Conservation (phyloP, 2,888 invertebrate genomes). For the Catotricha subobsoleta region DNA sequence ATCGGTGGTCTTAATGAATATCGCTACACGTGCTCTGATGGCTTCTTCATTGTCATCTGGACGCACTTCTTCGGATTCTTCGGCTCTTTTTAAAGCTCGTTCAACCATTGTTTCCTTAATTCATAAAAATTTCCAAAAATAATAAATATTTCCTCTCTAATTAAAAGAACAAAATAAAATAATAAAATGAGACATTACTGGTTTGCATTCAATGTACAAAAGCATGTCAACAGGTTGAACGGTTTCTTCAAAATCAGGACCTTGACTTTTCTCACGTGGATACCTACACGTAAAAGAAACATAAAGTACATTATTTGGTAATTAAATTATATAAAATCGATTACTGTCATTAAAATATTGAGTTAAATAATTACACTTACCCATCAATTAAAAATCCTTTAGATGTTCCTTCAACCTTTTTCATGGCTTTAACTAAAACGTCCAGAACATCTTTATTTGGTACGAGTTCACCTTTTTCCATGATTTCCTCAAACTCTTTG, state of each 20-base stretch:
- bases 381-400: constrained; percentile 86
- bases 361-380: constrained; percentile 12
- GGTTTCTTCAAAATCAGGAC: constrained; percentile 59
- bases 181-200: constrained; percentile 29
- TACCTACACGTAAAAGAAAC: constrained; percentile 41
- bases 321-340: constrained; percentile 2
- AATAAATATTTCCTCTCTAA: background rate
- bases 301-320: no score
- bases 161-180: no score
- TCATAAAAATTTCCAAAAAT: background rate
- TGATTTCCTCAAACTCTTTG: constrained; percentile 61
- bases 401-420: constrained; percentile 35
- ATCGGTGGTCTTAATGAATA: constrained; percentile 76
- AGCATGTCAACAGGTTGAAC: constrained; percentile 50
- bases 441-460: constrained; percentile 76
- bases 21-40: constrained; percentile 74
- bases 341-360: background rate
- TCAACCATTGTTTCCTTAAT: constrained; percentile 44
- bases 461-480: constrained; percentile 78
- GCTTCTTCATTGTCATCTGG: constrained; percentile 91
- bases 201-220: constrained; percentile 68
- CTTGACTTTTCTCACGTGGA: constrained; percentile 77
- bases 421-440: constrained; percentile 71
- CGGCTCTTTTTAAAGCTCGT: constrained; percentile 57
- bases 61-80: constrained; percentile 49